Conservation (phyloP, 2,888 invertebrate genomes). For the Enchytraeus crypticus region DNA sequence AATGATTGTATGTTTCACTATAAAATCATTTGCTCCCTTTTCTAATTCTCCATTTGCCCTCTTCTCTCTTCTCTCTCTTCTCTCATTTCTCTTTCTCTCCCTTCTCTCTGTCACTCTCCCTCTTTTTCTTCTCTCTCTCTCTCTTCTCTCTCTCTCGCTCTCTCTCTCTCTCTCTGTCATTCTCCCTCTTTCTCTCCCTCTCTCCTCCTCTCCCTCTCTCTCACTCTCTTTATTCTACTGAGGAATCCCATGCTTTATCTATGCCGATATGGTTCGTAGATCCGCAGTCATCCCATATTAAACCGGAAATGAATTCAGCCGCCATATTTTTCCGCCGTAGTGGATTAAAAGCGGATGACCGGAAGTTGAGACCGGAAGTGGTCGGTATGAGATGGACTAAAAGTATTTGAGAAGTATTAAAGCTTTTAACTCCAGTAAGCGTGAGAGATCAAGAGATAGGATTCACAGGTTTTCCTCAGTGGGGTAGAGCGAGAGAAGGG, state of each 20-base stretch:
- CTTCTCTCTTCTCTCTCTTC: conserved; percentile 1
- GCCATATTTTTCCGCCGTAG: not conserved
- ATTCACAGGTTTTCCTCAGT: too few species aligned
- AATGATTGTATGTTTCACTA: too few species aligned
- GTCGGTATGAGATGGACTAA: too few species aligned
- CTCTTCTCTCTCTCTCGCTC: not conserved
- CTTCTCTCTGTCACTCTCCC: not conserved
- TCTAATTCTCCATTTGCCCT: not conserved
- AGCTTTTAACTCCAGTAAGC: too few species aligned
- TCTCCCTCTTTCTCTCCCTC: not conserved
- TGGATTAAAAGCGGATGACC: too few species aligned
- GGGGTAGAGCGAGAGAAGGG: too few species aligned
- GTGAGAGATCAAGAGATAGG: too few species aligned
- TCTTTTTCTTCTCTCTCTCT: too few species aligned
- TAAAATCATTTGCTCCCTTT: too few species aligned
- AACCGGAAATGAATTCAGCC: not conserved
- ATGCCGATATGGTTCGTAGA: not conserved
- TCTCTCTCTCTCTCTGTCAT: not conserved
- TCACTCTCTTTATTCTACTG: not conserved
- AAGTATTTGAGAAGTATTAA: too few species aligned
- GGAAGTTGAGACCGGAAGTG: too few species aligned
- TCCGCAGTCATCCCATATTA: not conserved
- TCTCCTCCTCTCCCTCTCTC: not conserved
- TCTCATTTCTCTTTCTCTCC: not conserved
- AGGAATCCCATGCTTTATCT: not conserved